Percentiles rank a stretch among this genome's conserved stretches.
These are phyloP conservation scores for Aegotheles bennettii DNA, from an alignment of 2,113 vertebrate species.

Conservation along the genomic window DNA sequence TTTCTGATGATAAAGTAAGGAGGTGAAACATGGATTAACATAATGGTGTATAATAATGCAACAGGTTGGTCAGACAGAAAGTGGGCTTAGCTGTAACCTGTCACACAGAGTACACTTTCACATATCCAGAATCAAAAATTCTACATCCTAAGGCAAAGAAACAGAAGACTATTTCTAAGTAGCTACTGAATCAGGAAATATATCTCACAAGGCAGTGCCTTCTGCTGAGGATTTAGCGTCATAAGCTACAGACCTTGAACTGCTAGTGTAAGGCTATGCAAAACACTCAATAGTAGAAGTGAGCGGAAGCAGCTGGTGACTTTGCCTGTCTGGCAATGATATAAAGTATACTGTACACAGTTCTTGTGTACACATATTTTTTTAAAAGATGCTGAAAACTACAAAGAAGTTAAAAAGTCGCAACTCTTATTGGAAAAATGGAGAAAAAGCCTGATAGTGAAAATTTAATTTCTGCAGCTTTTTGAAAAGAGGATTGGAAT, in stretches of 20 bases:
- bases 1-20: neutral
- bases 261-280: neutral
- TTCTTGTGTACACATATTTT: neutral
- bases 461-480: constrained; percentile 9
- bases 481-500: neutral
- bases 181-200: neutral
- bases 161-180: neutral
- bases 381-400: neutral
- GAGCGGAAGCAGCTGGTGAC: neutral
- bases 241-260: neutral
- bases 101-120: neutral
- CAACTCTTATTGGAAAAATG: neutral
- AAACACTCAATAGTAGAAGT: neutral
- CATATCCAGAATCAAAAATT: neutral
- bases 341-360: neutral
- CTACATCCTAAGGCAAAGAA: neutral
- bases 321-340: neutral
- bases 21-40: neutral
- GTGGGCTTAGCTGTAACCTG: neutral
- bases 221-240: neutral
- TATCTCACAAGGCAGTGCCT: neutral
- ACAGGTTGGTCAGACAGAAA: neutral
- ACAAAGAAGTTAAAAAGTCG: neutral
- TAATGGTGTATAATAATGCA: neutral
- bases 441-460: neutral